These are phyloP conservation scores for Dendrocincla tyrannina DNA, from an alignment of 2,797 vertebrate species.

Conservation along the genomic window DNA sequence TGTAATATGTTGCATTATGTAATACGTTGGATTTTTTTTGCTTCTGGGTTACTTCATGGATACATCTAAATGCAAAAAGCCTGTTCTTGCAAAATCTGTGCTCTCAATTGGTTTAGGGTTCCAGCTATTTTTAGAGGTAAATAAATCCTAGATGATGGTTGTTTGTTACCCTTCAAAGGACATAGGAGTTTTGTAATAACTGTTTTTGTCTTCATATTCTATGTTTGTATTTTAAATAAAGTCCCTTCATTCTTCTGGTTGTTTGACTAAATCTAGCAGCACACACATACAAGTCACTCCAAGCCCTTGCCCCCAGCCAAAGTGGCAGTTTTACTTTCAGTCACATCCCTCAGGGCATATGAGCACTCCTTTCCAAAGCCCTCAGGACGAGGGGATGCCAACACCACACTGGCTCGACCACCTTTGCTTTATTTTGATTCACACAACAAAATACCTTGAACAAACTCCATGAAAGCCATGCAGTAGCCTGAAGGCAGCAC, in stretches of 20 bases:
- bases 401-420: not conserved
- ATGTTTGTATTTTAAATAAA: slow-evolving; percentile 48
- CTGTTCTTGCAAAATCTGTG: not conserved
- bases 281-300: not conserved
- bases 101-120: not conserved
- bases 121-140: not conserved
- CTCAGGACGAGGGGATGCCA: not conserved
- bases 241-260: not conserved
- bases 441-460: not conserved
- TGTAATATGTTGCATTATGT: not conserved
- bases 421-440: not conserved
- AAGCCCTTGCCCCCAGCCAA: not conserved
- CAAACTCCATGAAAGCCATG: fast-evolving
- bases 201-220: not conserved
- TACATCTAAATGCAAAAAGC: not conserved
- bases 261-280: not conserved
- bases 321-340: not conserved
- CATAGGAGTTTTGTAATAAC: not conserved
- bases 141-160: not conserved
- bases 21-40: not conserved
- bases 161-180: not conserved
- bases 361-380: not conserved
- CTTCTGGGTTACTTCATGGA: not conserved
- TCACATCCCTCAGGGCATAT: not conserved
- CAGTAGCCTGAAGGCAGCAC: not conserved